Evolutionary conservation across 2,797 vertebrate genomes (phyloP).

Genomic region (Triplophysa yarkandensis): DNA sequence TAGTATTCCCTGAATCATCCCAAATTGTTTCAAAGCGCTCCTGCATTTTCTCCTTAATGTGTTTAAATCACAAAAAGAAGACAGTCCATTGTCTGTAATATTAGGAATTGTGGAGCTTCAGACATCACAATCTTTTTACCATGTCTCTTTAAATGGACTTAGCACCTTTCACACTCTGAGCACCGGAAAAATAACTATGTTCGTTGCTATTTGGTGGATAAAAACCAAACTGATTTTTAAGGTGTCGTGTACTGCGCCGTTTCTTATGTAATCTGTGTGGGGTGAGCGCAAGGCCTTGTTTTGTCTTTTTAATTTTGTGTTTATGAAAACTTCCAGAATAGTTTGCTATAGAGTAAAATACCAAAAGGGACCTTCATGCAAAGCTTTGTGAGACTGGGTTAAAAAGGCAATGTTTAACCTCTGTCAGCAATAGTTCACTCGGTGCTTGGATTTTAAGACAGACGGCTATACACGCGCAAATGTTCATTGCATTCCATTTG

Average conservation of each 20-base stretch:
- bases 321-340: slow-evolving; percentile 10
- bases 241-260: slow-evolving; percentile 19
- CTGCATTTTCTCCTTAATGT: slow-evolving; percentile 12
- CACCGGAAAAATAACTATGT: slow-evolving; percentile 34
- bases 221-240: slow-evolving; percentile 49
- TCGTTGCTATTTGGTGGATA: slow-evolving; percentile 23
- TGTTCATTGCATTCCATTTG: slow-evolving; percentile 28
- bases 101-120: not conserved
- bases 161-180: slow-evolving; percentile 30
- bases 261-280: slow-evolving; percentile 44
- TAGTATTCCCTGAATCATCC: not conserved
- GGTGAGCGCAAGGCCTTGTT: not conserved
- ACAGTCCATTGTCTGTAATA: not conserved
- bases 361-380: slow-evolving; percentile 15
- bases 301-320: slow-evolving; percentile 42
- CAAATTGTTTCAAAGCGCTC: slow-evolving; percentile 15
- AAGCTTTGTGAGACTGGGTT: slow-evolving; percentile 14
- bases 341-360: slow-evolving; percentile 7
- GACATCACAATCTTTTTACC: not conserved
- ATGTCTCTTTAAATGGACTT: not conserved
- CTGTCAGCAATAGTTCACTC: slow-evolving; percentile 2
- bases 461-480: not conserved
- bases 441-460: not conserved
- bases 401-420: slow-evolving; percentile 47
- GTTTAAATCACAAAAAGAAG: not conserved